Evolutionary conservation across 1,140 invertebrate species (phyloP).

Genomic region (Drosophila ogumai): DNA sequence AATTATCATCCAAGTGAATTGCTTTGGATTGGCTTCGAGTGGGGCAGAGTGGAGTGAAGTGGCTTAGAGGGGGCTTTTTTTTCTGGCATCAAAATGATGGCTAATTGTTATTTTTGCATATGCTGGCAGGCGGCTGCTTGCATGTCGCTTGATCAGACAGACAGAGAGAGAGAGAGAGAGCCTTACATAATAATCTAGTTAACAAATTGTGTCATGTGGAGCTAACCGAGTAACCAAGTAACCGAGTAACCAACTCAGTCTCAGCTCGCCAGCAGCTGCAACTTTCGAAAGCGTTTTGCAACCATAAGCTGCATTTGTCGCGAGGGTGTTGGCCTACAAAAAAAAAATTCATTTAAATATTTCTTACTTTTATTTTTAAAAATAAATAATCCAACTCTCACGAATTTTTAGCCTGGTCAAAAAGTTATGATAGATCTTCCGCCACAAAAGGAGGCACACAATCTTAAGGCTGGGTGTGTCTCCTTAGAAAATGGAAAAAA

Average conservation of each 20-base stretch:
- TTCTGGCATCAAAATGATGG: conserved; percentile 69
- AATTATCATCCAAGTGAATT: conserved; percentile 60
- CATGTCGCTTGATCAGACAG: conserved; percentile 68
- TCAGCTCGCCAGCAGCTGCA: conserved; percentile 38
- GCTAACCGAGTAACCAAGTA: conserved; percentile 51
- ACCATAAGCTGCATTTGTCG: conserved; percentile 30
- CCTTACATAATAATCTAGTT: conserved; percentile 81
- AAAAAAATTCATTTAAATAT: conserved; percentile 80
- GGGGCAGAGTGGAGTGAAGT: background rate
- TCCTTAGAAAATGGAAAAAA: conserved; percentile 52
- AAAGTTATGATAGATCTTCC: conserved; percentile 61
- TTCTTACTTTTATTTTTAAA: conserved; percentile 21
- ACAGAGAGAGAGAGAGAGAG: conserved; percentile 19
- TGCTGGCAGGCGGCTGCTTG: conserved; percentile 41
- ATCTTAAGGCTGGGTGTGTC: conserved; percentile 50
- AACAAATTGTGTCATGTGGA: conserved; percentile 81
- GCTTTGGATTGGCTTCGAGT: conserved; percentile 12
- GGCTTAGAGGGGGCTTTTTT: conserved; percentile 12
- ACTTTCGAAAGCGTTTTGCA: conserved; percentile 75
- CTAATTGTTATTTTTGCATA: conserved; percentile 81
- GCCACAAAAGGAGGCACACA: conserved; percentile 42
- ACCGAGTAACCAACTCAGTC: conserved; percentile 41
- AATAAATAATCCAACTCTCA: conserved; percentile 69
- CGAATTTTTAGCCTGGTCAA: conserved; percentile 65
- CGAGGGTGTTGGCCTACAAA: conserved; percentile 71